Conservation (phyloP, 2,888 invertebrate genomes). For the Bembecia ichneumoniformis region DNA sequence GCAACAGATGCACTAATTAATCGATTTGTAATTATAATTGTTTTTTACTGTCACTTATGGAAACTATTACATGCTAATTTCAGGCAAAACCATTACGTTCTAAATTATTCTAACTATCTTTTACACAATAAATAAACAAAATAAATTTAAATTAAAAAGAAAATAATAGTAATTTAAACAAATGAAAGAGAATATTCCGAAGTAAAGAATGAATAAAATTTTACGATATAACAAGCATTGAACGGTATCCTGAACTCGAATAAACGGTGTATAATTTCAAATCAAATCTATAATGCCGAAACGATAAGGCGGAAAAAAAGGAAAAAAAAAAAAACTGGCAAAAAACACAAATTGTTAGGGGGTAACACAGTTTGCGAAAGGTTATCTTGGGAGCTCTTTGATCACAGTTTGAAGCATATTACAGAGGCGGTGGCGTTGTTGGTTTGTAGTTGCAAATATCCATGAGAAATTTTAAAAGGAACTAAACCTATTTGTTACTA, state of each 20-base stretch:
- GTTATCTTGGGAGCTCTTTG: conserved; percentile 14
- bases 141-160: neutral
- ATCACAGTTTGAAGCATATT: conserved; percentile 17
- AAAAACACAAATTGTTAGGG: neutral
- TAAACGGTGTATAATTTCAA: neutral
- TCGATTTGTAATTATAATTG: too few species aligned
- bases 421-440: neutral
- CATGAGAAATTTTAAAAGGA: too few species aligned
- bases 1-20: too few species aligned
- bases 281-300: conserved; percentile 4
- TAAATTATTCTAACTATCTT: too few species aligned
- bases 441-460: too few species aligned
- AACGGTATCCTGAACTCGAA: neutral
- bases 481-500: too few species aligned
- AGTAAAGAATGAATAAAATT: neutral
- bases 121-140: neutral
- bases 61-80: too few species aligned
- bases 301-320: conserved; percentile 4
- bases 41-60: too few species aligned
- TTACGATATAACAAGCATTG: neutral
- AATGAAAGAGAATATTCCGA: neutral
- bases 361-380: neutral
- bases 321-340: neutral
- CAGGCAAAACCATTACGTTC: too few species aligned
- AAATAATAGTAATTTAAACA: neutral